These are phyloP conservation scores for Notarius quadriscutis DNA, from an alignment of 2,113 vertebrate genomes.

Conservation along the genomic window DNA sequence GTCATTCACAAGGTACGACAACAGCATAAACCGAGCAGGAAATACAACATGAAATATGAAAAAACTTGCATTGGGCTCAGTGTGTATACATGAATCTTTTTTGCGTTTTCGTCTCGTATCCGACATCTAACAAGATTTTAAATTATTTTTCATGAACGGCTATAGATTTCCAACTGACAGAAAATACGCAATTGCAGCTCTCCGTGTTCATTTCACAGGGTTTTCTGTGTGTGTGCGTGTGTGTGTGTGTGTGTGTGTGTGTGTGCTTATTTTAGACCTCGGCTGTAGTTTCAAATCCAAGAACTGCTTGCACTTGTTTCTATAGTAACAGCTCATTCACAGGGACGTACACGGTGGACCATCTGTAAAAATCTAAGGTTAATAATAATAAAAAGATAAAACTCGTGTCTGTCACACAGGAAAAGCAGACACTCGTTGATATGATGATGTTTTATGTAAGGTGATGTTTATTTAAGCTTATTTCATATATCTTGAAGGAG, in stretches of 20 bases:
- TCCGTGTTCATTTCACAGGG: background rate
- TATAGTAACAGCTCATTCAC: conserved; percentile 18
- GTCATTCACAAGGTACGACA: too few species aligned
- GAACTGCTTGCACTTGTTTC: conserved; percentile 10
- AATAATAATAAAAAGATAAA: background rate
- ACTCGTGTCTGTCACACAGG: background rate
- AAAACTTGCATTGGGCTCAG: too few species aligned
- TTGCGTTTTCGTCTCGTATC: too few species aligned
- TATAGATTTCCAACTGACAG: background rate
- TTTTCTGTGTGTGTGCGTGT: background rate
- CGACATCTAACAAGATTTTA: too few species aligned
- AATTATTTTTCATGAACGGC: background rate
- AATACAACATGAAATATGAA: too few species aligned
- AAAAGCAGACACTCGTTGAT: background rate
- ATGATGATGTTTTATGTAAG: background rate
- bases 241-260: background rate
- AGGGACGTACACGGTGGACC: background rate
- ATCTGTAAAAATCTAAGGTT: background rate
- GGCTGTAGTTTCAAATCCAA: background rate
- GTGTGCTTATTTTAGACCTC: conserved; percentile 13
- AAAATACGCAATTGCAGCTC: background rate
- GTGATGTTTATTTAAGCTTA: background rate
- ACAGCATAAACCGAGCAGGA: too few species aligned
- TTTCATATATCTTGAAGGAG: background rate
- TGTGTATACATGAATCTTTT: too few species aligned